Evolutionary conservation across 2,888 invertebrate genomes (phyloP).

Genomic region (Drosophila merina): DNA sequence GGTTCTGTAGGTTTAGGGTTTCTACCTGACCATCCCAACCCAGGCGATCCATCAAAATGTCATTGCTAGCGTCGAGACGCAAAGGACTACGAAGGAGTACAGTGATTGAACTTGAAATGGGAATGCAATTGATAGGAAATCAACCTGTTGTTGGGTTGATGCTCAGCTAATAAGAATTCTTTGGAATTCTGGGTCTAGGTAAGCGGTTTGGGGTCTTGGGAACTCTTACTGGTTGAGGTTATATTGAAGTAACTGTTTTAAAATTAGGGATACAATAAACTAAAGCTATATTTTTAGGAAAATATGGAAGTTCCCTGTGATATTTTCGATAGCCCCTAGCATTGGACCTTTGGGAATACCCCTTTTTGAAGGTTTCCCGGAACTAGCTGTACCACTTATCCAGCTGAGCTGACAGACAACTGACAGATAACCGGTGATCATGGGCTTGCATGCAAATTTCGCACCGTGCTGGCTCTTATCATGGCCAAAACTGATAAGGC

Average conservation of each 20-base stretch:
- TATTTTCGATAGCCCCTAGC: not conserved
- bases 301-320: too few relatives aligned
- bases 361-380: constrained; percentile 24
- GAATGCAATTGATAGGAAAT: constrained; percentile 43
- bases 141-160: constrained; percentile 50
- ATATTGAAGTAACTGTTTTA: not conserved
- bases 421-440: constrained; percentile 36
- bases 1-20: constrained; percentile 1
- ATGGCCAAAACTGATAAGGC: constrained; percentile 63
- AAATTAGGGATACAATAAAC: not conserved
- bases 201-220: not conserved
- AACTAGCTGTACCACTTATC: constrained; percentile 22
- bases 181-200: constrained; percentile 38
- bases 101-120: constrained; percentile 30
- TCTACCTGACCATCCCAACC: constrained; percentile 21
- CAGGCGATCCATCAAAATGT: constrained; percentile 58
- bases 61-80: constrained; percentile 35
- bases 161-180: constrained; percentile 53
- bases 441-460: constrained; percentile 35
- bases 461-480: constrained; percentile 54
- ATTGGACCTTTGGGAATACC: constrained; percentile 5
- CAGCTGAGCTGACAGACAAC: constrained; percentile 16
- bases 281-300: too few relatives aligned
- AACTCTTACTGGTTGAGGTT: not conserved
- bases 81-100: constrained; percentile 28